These are phyloP conservation scores for Piezodorus guildinii DNA, from an alignment of 1,140 invertebrate species.

Conservation along the genomic window DNA sequence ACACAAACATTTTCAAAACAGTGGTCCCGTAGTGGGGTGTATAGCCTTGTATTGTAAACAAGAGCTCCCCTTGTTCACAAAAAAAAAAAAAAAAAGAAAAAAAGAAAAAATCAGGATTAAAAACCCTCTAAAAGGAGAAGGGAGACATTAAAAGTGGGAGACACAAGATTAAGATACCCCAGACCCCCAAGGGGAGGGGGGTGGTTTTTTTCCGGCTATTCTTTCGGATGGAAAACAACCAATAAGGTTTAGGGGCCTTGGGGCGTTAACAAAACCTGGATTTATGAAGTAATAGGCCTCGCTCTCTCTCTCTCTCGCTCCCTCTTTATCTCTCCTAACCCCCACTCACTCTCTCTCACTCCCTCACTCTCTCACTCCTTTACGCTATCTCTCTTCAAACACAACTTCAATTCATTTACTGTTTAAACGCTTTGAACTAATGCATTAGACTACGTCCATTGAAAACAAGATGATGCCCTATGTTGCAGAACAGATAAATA, in stretches of 20 bases:
- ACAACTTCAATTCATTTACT: no score
- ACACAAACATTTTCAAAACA: no score
- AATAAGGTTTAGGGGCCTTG: conserved; percentile 11
- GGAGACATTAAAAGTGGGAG: conserved; percentile 15
- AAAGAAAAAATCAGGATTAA: conserved; percentile 14
- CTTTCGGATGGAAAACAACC: conserved; percentile 11
- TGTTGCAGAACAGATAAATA: no score
- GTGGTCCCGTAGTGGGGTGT: no score
- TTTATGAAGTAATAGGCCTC: conserved; percentile 2
- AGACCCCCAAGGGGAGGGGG: background rate
- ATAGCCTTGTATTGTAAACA: conserved; percentile 4
- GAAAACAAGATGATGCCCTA: no score
- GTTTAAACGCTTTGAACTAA: no score
- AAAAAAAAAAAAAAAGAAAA: conserved; percentile 13
- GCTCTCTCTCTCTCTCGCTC: conserved; percentile 19
- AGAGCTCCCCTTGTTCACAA: background rate
- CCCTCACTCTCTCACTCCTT: conserved; percentile 2
- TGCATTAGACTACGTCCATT: no score
- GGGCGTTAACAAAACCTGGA: conserved; percentile 9
- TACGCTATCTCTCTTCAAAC: background rate
- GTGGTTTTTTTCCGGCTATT: conserved; percentile 10
- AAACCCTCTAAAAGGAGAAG: conserved; percentile 1
- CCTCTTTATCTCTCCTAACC: conserved; percentile 8
- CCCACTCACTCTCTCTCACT: conserved; percentile 5
- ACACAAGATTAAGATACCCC: conserved; percentile 9